Evolutionary conservation across 2,888 invertebrate genomes (phyloP).

Genomic region (Theodoxus fluviatilis): DNA sequence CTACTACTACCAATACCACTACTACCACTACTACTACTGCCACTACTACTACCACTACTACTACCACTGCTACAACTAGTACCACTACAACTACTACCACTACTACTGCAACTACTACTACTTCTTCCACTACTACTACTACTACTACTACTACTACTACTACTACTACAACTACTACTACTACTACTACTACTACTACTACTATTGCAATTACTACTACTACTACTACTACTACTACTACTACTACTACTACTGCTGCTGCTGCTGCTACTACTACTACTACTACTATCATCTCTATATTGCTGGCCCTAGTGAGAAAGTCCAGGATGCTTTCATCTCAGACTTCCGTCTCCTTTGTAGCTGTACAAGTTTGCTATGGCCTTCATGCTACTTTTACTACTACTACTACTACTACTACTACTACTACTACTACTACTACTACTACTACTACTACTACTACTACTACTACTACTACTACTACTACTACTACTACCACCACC

Average conservation of each 20-base stretch:
- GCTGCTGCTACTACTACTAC: no score
- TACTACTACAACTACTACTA: slow-evolving; percentile 17
- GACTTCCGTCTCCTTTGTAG: no score
- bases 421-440: slow-evolving; percentile 1
- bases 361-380: no score
- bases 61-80: no score
- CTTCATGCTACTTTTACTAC: slow-evolving; percentile 20
- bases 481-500: slow-evolving; percentile 11
- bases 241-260: slow-evolving; percentile 11
- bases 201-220: slow-evolving; percentile 13
- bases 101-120: no score
- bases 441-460: neutral
- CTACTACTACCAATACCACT: no score
- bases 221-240: slow-evolving; percentile 19
- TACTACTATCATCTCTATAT: neutral
- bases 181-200: slow-evolving; percentile 15
- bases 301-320: neutral
- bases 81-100: no score
- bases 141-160: slow-evolving; percentile 14
- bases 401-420: slow-evolving; percentile 14
- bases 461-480: neutral
- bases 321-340: no score
- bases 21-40: no score
- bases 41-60: no score
- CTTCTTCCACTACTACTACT: slow-evolving; percentile 6